Conservation (phyloP, 2,113 vertebrate genomes). For the Ancistrus triradiatus region DNA sequence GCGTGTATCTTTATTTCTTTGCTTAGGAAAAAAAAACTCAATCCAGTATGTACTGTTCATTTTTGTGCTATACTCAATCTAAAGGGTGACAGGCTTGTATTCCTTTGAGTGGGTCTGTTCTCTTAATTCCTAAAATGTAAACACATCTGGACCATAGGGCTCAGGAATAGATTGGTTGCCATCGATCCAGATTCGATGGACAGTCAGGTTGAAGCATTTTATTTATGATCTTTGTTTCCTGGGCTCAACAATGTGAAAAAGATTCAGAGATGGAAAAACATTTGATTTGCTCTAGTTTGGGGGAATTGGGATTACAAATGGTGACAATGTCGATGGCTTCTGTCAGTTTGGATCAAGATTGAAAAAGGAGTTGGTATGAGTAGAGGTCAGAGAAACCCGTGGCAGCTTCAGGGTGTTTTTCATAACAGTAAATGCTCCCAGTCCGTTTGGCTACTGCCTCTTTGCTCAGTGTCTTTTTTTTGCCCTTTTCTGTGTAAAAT, state of each 20-base stretch:
- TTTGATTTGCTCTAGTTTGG: background rate
- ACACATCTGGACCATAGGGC: background rate
- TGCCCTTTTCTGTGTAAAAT: constrained; percentile 7
- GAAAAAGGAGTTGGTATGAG: constrained; percentile 13
- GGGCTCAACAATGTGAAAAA: constrained; percentile 5
- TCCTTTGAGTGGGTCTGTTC: constrained; percentile 11
- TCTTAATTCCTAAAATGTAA: background rate
- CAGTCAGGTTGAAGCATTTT: background rate
- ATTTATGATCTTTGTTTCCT: background rate
- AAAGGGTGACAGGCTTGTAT: constrained; percentile 2
- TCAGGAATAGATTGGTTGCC: background rate
- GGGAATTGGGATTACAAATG: background rate
- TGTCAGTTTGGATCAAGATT: constrained; percentile 7
- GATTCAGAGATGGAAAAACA: background rate
- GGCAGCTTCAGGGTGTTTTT: constrained; percentile 1
- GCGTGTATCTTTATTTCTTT: constrained; percentile 19
- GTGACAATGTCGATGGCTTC: constrained; percentile 6
- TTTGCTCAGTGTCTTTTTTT: constrained; percentile 10
- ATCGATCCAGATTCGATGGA: background rate
- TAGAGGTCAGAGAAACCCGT: constrained; percentile 12
- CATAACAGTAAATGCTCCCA: background rate
- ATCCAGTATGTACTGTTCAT: constrained; percentile 10
- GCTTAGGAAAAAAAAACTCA: constrained; percentile 2
- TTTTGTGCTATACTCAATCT: constrained; percentile 4
- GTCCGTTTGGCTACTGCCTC: constrained; percentile 10